Conservation (phyloP, 2,888 invertebrate genomes). For the Formica aserva region DNA sequence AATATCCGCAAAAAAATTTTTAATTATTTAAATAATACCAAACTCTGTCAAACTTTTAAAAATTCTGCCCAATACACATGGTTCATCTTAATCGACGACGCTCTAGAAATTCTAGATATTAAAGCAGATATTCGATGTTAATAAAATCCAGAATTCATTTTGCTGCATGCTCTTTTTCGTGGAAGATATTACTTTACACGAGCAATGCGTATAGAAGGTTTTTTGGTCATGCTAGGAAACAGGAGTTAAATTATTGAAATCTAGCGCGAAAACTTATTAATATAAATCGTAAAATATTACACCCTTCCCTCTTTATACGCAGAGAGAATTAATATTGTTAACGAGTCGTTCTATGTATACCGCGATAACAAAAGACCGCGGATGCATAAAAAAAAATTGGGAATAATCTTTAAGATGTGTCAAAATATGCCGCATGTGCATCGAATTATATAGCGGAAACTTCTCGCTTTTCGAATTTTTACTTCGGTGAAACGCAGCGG, state of each 20-base stretch:
- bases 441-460: background rate
- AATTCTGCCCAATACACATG: background rate
- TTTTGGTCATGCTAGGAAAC: background rate
- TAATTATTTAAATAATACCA: background rate
- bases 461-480: constrained; percentile 26
- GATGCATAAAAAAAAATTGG: constrained; percentile 29
- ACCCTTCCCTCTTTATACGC: constrained; percentile 20
- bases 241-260: constrained; percentile 68
- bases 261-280: constrained; percentile 53
- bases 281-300: constrained; percentile 71
- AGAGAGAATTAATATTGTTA: constrained; percentile 67
- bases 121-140: constrained; percentile 7
- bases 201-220: background rate
- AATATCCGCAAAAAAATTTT: background rate
- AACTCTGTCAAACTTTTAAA: background rate
- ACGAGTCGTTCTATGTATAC: background rate
- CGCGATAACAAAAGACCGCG: constrained; percentile 44
- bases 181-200: constrained; percentile 13
- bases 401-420: constrained; percentile 25
- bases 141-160: constrained; percentile 21
- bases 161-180: background rate
- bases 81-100: background rate
- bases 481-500: background rate
- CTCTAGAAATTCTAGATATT: background rate
- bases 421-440: background rate